Evolutionary conservation across 2,797 vertebrate genomes (phyloP).

Genomic region (Odontamblyopus rebecca): DNA sequence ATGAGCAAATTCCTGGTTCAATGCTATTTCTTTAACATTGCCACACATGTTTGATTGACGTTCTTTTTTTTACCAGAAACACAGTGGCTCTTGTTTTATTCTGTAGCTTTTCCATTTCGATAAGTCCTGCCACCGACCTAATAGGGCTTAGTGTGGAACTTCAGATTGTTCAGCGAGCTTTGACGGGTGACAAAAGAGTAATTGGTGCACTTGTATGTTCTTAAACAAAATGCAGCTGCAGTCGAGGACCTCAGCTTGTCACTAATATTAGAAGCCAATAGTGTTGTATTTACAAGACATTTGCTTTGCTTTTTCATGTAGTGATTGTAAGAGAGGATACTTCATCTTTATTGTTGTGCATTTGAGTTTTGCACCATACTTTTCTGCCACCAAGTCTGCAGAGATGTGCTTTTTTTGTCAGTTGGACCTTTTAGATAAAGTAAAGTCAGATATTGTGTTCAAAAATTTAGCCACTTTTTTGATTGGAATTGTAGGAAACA

Average conservation of each 20-base stretch:
- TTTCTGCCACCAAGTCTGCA: neutral
- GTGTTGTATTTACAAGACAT: neutral
- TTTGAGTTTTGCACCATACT: neutral
- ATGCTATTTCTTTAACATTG: constrained; percentile 38
- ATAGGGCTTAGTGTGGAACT: constrained; percentile 72
- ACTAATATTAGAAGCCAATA: constrained; percentile 15
- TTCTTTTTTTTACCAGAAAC: constrained; percentile 57
- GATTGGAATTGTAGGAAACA: no score
- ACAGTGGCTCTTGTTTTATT: constrained; percentile 63
- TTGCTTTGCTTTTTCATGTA: neutral
- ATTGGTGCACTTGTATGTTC: constrained; percentile 43
- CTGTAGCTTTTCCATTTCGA: constrained; percentile 67
- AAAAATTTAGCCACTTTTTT: neutral
- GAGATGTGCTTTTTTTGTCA: neutral
- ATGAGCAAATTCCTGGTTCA: constrained; percentile 34
- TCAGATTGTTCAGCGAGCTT: constrained; percentile 62
- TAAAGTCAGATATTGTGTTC: neutral
- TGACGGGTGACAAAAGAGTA: constrained; percentile 61
- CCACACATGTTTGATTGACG: constrained; percentile 66
- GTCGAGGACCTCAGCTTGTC: constrained; percentile 25
- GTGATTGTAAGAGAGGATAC: neutral
- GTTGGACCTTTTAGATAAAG: neutral
- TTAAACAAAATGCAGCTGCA: constrained; percentile 40
- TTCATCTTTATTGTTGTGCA: neutral
- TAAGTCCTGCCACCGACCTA: constrained; percentile 72